Conservation (phyloP, 1,140 invertebrate genomes). For the Ephestia elutella region DNA sequence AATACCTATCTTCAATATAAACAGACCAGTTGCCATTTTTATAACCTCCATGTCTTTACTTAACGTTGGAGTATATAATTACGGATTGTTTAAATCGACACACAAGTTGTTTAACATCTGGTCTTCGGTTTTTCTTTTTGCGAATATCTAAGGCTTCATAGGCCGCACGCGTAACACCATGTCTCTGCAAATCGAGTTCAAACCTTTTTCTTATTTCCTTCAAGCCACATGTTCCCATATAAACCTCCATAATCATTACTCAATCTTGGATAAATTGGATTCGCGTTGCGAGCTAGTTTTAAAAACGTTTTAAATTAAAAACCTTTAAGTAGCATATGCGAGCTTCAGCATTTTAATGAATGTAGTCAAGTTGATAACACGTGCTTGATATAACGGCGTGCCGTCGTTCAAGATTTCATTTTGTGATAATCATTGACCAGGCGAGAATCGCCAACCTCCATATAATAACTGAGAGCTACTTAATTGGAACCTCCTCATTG, state of each 20-base stretch:
- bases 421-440: conserved; percentile 49
- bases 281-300: conserved; percentile 11
- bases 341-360: conserved; percentile 26
- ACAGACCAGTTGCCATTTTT: neutral
- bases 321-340: conserved; percentile 9
- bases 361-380: conserved; percentile 29
- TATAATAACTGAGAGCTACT: conserved; percentile 52
- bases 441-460: conserved; percentile 48
- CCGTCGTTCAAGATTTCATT: conserved; percentile 57
- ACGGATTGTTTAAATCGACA: conserved; percentile 7
- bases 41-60: neutral
- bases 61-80: conserved; percentile 5
- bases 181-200: conserved; percentile 12
- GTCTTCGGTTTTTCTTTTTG: conserved; percentile 31
- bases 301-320: conserved; percentile 15
- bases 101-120: conserved; percentile 24
- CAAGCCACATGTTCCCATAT: conserved; percentile 5
- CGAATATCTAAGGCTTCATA: conserved; percentile 41
- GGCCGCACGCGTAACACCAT: conserved; percentile 12
- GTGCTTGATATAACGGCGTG: conserved; percentile 26
- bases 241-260: conserved; percentile 12
- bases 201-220: conserved; percentile 9
- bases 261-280: conserved; percentile 15
- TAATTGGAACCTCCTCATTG: conserved; percentile 63
- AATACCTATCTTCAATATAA: too few species aligned